A percentile compares a stretch with the other conserved stretches of the same genome.
Conservation (phyloP, 2,113 vertebrate genomes). For the Emydocephalus ijimae region DNA sequence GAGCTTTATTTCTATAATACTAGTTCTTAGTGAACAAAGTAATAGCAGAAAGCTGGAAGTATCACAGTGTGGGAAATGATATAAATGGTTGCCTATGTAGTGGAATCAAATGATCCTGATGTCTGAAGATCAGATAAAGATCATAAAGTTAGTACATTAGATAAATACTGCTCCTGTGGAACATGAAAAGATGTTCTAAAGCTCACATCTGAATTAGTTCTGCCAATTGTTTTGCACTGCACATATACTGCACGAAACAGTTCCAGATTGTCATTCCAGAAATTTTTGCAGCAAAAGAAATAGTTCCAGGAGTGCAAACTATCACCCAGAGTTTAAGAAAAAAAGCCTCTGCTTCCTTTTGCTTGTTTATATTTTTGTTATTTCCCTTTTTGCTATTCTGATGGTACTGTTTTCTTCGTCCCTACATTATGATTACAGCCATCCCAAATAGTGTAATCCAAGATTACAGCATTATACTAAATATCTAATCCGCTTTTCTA, state of each 20-base stretch:
- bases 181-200: neutral
- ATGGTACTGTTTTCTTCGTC: neutral
- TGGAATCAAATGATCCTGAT: neutral
- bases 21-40: neutral
- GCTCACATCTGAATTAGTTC: neutral
- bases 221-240: neutral
- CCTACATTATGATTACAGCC: neutral
- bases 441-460: neutral
- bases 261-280: neutral
- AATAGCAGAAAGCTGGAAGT: neutral
- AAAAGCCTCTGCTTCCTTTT: neutral
- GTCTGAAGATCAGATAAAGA: neutral
- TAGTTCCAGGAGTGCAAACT: neutral
- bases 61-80: neutral
- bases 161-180: neutral
- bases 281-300: neutral
- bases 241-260: neutral
- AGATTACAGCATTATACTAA: neutral
- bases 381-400: neutral
- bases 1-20: conserved; percentile 12
- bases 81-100: neutral
- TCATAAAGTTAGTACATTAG: neutral
- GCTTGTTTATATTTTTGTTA: neutral
- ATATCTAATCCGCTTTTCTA: neutral
- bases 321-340: neutral